Evolutionary conservation across 2,888 invertebrate species (phyloP), one percentile per base, ranked within the genome.

Genomic region (Eupithecia tripunctaria): DNA sequence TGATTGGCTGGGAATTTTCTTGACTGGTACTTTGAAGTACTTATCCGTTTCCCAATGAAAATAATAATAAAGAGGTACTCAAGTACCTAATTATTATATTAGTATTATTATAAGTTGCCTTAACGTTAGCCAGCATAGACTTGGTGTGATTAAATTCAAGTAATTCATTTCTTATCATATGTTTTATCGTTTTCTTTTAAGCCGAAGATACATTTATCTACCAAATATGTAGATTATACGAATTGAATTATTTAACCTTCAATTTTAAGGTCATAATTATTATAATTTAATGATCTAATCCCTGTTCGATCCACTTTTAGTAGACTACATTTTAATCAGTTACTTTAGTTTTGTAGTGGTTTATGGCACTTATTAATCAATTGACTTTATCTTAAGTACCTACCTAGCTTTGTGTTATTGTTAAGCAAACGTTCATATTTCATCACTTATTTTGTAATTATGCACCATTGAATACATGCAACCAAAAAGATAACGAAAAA

Each of bases 401-500:
- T 32, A 51, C 47, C 3, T 21, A 36, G n/a, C n/a, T 1, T 63
- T 63, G 21, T 21, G 51, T 51, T 25, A 56, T 56, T 56, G 56
- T 12, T 56, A 25, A 56, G 21, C 25, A 25, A 25, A 56, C 12
- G 47, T 21, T 25, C 25, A 56, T 25, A 56, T 25, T 25, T 56
- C 21, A 56, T 56, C 62, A 63, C 36, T 63, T 63, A n/a, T 10
- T 36, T 12, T 21, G 29, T 29, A 63, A 21, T 36, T n/a, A 63
- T 60, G 32, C 51, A 36, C n/a, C 18, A 56, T 41, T 41, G 60
- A 62, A n/a, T 27, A 63, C 47, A 69, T 29, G 6, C 14, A 8
- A 25, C 6, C 3, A 68, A 56, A 70, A 27, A 59, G 12, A 59
- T 59, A 68, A 60, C 60, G n/a, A 15, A 73, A 47, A 65, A 73